Percentiles rank a stretch among this genome's conserved stretches.
Evolutionary conservation across 2,797 vertebrate species (phyloP).

Genomic region (Thamnophis elegans): DNA sequence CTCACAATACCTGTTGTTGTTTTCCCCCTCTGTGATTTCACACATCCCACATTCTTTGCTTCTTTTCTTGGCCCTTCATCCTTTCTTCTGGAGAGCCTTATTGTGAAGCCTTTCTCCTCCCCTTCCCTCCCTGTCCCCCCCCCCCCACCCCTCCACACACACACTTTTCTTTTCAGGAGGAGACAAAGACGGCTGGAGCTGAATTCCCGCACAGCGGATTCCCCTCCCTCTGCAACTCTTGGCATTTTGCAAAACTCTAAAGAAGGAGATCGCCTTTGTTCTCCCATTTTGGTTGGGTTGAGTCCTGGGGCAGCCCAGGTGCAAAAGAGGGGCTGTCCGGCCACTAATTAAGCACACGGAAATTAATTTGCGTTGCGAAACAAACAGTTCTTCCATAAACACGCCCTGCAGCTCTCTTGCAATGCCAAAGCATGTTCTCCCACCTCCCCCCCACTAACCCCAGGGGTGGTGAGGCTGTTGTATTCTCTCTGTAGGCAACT

Average conservation of each 20-base stretch:
- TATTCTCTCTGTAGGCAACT: not conserved
- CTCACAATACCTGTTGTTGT: conserved; percentile 40
- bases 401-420: conserved; percentile 26
- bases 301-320: conserved; percentile 62
- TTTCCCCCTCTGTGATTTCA: conserved; percentile 6
- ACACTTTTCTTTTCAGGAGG: conserved; percentile 18
- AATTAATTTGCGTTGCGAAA: fast-evolving
- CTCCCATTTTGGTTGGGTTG: conserved; percentile 26
- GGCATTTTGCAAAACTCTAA: conserved; percentile 25
- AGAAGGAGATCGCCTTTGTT: conserved; percentile 31
- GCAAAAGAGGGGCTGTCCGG: conserved; percentile 42
- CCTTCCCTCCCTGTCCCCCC: conserved; percentile 1
- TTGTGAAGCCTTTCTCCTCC: conserved; percentile 52
- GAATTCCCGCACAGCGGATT: conserved; percentile 34
- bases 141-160: no score
- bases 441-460: no score
- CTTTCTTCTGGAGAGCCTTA: conserved; percentile 38
- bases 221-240: conserved; percentile 8
- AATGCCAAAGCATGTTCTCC: not conserved
- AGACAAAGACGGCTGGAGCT: conserved; percentile 48
- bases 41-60: conserved; percentile 26
- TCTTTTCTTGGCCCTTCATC: conserved; percentile 45
- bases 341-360: conserved; percentile 43
- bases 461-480: fast-evolving
- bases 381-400: conserved; percentile 16